A percentile compares a stretch with the other conserved stretches of the same genome.
Conservation (phyloP, 2,113 vertebrate species). For the Rhodinocichla rosea region DNA sequence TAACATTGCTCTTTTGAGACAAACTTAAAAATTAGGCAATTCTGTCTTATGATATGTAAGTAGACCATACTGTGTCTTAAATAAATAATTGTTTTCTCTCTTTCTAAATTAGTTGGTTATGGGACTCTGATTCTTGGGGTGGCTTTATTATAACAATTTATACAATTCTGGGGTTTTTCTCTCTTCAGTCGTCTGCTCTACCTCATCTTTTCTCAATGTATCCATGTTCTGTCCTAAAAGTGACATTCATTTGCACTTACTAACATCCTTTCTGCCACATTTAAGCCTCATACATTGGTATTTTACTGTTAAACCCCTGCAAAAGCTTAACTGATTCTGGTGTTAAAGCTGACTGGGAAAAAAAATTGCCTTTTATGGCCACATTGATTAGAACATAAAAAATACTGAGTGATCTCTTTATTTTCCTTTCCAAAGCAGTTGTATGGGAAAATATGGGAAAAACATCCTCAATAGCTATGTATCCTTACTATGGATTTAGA, state of each 20-base stretch:
- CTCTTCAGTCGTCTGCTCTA: constrained; percentile 40
- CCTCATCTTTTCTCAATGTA: constrained; percentile 56
- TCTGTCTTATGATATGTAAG: constrained; percentile 74
- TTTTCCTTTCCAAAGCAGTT: not conserved
- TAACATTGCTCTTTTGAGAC: constrained; percentile 71
- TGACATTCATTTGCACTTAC: constrained; percentile 64
- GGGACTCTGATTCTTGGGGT: constrained; percentile 68
- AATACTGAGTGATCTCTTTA: not conserved
- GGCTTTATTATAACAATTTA: constrained; percentile 16
- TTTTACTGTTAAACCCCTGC: not conserved
- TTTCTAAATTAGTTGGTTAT: constrained; percentile 69
- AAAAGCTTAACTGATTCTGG: not conserved
- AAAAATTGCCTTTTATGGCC: not conserved
- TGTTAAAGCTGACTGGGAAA: not conserved
- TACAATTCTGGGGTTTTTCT: not conserved
- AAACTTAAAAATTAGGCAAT: constrained; percentile 69
- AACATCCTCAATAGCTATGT: not conserved
- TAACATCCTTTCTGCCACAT: constrained; percentile 56
- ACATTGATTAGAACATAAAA: not conserved
- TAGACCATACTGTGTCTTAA: constrained; percentile 75
- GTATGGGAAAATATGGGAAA: not conserved
- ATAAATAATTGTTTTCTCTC: constrained; percentile 73
- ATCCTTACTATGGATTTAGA: not conserved
- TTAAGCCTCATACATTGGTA: not conserved
- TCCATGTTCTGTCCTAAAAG: constrained; percentile 65